Base-by-base conservation (phyloP, 2,113 vertebrate genomes). In the Globicephala melas region DNA sequence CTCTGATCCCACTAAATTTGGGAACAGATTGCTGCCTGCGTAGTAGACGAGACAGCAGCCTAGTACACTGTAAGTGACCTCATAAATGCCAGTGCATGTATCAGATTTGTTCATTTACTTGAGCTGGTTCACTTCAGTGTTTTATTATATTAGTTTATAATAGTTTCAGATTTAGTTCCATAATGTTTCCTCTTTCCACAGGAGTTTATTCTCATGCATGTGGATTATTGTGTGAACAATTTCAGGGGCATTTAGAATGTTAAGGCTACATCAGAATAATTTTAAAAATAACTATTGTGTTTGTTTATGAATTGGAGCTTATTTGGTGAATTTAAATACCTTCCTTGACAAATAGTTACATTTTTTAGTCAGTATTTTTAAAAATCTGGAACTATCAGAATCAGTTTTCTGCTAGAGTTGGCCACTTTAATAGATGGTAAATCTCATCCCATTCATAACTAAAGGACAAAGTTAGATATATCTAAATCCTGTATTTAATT, bases 301-400 rank as follows among this genome's bases (percentile, higher is more conserved):
- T 90, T 91, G 12, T 38, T 90, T 90, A 88, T 89, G 7, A 15
- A 85, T 1, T 89, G 28, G 47, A 84, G 70, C 23, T 71, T 44
- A 36, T 36, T 74, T 87, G 58, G 36, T 91, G 3, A 89, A 28
- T 41, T 53, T 53, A 80, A 70, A 53, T 12, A 84, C 7, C 33
- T 96, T 84, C 31, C 25, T 74, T 93, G 18, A 97, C 60, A 93
- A 84, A 81, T 67, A 80, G 2, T 84, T 65, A 63, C 44, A 20
- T 92, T 82, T 91, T 55, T 91, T 83, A 90, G 65, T 23, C 31
- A 87, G 25, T 91, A 13, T 90, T 89, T 96, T 92, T 47, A 6
- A 47, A 79, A 93, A 92, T 70, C n/a, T 91, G 36, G 10, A 91
- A 81, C 74, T 83, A 47, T 67, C 65, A 89, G 38, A 55, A 60